Base-by-base conservation (phyloP, 2,797 vertebrate species). In the Salarias fasciatus region DNA sequence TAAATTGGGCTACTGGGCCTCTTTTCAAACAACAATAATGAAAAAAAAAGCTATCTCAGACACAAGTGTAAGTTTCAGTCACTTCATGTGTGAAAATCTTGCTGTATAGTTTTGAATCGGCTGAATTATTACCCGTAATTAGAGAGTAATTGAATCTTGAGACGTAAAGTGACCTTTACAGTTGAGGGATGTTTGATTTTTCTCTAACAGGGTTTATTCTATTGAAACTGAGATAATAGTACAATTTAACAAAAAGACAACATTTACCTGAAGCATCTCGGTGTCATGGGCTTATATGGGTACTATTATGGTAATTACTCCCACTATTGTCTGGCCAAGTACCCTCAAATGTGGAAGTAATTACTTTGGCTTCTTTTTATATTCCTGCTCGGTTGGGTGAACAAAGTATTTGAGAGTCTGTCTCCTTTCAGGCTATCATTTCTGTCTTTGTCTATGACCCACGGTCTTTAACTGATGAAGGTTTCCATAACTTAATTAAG, bases 121-220 rank as follows among this genome's bases (percentile, higher is more conserved):
- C 31, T 44, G 28, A 74, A 74, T 80, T 70, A 56, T 63, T 76
- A 40, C 51, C 43, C 50, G 55, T 71, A 62, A 69, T 72, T 70
- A 64, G 55, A 52, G 54, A 73, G 33, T 53, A 63, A 60, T 29
- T 57, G 35, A 76, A 40, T 49, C 13, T 45, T 30, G 35, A 41
- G 47, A 61, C 60, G 45, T 43, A 36, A 4, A 30, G 15, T 45
- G 43, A 73, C 53, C 56, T 75, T 77, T 50, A 44, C 42, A 44
- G 41, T 41, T 55, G 66, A 37, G 45, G 49, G 31, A 8, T 54
- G 30, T 46, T 62, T 62, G 40, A 33, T 54, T 38, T 55, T 35
- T 5, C 24, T 13, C 8, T 18, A 37, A 52, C 10, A 44, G 11
- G 31, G 11, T 11, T 10, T 24, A n/a, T 53, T 51, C 14, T 57